Evolutionary conservation across 2,797 vertebrate species (phyloP).

Genomic region (Sciaenops ocellatus): DNA sequence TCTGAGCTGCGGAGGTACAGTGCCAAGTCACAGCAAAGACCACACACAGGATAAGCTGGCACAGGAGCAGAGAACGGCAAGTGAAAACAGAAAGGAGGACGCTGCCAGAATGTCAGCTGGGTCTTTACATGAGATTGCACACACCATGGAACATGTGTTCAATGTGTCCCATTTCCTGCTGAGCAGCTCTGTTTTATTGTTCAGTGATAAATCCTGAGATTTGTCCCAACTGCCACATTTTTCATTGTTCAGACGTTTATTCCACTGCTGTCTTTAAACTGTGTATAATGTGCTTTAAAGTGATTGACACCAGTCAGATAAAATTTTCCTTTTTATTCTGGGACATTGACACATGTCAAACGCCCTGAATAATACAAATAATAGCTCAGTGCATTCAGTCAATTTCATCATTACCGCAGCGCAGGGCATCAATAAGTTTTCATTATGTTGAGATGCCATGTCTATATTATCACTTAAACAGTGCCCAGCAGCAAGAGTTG

Average conservation of each 20-base stretch:
- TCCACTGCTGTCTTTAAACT: slow-evolving; percentile 53
- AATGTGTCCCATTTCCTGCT: slow-evolving; percentile 79
- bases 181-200: slow-evolving; percentile 82
- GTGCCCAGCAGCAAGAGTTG: slow-evolving; percentile 71
- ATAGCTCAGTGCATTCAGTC: slow-evolving; percentile 80
- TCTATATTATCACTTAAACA: slow-evolving; percentile 83
- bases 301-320: slow-evolving; percentile 80
- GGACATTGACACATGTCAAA: slow-evolving; percentile 80
- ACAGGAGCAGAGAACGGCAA: slow-evolving; percentile 78
- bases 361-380: slow-evolving; percentile 82
- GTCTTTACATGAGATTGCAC: slow-evolving; percentile 83
- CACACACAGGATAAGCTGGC: slow-evolving; percentile 86
- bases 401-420: slow-evolving; percentile 82
- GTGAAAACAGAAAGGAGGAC: slow-evolving; percentile 80
- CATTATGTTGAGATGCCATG: slow-evolving; percentile 82
- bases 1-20: slow-evolving; percentile 73
- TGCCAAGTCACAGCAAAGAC: slow-evolving; percentile 85
- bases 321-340: slow-evolving; percentile 62
- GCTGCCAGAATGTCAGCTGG: slow-evolving; percentile 86
- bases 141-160: slow-evolving; percentile 83
- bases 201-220: slow-evolving; percentile 82
- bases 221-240: slow-evolving; percentile 81
- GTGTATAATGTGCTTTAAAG: slow-evolving; percentile 59
- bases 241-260: slow-evolving; percentile 61
- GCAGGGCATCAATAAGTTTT: slow-evolving; percentile 83